These are phyloP conservation scores for Gymnorhina tibicen DNA, from an alignment of 2,113 vertebrate genomes.

Conservation along the genomic window DNA sequence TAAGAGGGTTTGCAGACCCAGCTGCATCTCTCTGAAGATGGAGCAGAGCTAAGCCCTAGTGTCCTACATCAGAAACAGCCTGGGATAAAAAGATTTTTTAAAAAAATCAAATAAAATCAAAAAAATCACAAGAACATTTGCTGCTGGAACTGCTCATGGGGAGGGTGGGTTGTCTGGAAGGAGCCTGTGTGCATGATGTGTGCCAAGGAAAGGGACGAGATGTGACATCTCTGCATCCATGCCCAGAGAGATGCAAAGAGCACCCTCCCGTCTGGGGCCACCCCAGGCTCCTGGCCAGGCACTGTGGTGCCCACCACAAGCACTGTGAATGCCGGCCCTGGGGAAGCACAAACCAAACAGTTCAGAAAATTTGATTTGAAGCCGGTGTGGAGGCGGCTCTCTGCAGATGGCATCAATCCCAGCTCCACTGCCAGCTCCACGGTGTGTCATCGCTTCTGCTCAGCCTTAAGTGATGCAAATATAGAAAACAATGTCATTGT, in stretches of 20 bases:
- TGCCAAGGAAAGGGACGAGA: background rate
- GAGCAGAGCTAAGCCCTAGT: background rate
- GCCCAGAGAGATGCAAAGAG: background rate
- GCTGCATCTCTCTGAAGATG: background rate
- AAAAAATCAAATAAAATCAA: background rate
- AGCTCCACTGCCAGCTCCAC: background rate
- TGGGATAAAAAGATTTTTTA: background rate
- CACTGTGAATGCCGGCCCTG: rapidly evolving
- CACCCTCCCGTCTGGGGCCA: background rate
- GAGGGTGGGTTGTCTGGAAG: background rate
- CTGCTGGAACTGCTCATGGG: slow-evolving; percentile 3
- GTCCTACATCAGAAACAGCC: background rate
- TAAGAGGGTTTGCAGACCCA: background rate
- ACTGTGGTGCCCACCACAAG: rapidly evolving
- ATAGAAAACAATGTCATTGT: slow-evolving; percentile 32
- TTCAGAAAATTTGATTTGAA: background rate
- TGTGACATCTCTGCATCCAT: rapidly evolving
- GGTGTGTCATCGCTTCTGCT: slow-evolving; percentile 21
- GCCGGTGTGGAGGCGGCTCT: background rate
- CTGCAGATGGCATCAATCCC: slow-evolving; percentile 43
- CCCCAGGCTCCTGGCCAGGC: rapidly evolving
- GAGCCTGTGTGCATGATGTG: background rate
- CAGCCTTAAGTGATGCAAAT: background rate
- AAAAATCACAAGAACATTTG: background rate
- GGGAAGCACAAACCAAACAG: background rate